Percentiles rank a stretch among this genome's conserved stretches.
These are phyloP conservation scores for Dolichallabes microphthalmus DNA, from an alignment of 2,113 vertebrate species.

Conservation along the genomic window DNA sequence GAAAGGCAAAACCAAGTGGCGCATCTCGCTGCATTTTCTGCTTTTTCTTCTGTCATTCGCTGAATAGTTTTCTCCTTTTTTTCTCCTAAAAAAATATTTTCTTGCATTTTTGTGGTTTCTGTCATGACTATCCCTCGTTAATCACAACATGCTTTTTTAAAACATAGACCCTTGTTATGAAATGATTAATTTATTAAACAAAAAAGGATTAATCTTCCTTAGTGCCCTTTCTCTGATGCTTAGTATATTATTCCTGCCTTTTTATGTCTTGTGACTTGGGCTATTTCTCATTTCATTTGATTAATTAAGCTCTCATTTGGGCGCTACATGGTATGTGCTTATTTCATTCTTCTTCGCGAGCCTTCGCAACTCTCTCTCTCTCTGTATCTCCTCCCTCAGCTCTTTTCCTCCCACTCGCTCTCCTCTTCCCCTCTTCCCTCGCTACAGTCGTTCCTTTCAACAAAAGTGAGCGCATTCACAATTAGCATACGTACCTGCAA, in stretches of 20 bases:
- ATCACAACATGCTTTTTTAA: not conserved
- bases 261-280: not conserved
- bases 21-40: conserved; percentile 53
- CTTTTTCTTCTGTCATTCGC: conserved; percentile 46
- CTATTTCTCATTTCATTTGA: not conserved
- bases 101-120: not conserved
- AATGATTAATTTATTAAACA: conserved; percentile 53
- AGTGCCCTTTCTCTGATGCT: not conserved
- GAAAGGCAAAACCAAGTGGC: conserved; percentile 57
- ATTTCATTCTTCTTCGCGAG: conserved; percentile 5
- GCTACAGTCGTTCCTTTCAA: conserved; percentile 51
- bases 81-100: not conserved
- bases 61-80: conserved; percentile 41
- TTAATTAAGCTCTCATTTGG: not conserved
- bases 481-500: conserved; percentile 73
- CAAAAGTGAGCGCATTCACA: conserved; percentile 68
- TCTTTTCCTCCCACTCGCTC: conserved; percentile 50
- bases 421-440: conserved; percentile 43
- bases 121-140: conserved; percentile 7
- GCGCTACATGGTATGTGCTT: not conserved
- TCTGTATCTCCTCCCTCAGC: conserved; percentile 6
- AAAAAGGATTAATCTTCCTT: not conserved
- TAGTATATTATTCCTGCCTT: not conserved
- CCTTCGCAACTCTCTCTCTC: not conserved
- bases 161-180: conserved; percentile 48